A percentile compares a stretch with the other conserved stretches of the same genome.
phyloP scores from a whole-genome alignment of 2,113 vertebrate genomes.

The Hippotragus niger region DNA sequence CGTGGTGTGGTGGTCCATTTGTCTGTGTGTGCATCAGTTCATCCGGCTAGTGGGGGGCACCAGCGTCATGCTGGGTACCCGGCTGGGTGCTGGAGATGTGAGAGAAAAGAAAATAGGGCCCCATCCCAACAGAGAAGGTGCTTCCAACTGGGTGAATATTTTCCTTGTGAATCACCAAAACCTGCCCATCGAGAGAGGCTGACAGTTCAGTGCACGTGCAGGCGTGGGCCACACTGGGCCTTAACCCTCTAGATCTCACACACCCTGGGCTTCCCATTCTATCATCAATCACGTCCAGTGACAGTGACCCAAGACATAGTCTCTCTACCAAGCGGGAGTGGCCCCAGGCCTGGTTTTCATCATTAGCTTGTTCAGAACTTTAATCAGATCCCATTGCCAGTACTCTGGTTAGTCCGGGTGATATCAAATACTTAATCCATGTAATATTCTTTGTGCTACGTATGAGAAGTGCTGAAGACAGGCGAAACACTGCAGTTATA shows the following conservation, averaged over 20 bases:
- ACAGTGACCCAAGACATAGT: background rate
- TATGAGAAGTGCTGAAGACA: accelerated
- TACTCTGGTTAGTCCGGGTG: background rate
- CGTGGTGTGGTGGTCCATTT: accelerated
- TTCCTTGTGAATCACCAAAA: background rate
- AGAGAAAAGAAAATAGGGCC: background rate
- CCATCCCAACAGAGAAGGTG: accelerated
- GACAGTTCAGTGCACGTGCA: accelerated
- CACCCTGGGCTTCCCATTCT: background rate
- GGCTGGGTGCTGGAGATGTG: background rate
- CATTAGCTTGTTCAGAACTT: background rate
- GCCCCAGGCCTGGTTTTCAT: accelerated
- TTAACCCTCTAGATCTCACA: accelerated
- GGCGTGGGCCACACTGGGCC: accelerated
- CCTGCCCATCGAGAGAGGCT: background rate
- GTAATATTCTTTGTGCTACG: accelerated
- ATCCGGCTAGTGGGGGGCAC: accelerated
- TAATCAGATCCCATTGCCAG: accelerated
- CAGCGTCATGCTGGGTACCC: accelerated
- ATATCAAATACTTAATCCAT: accelerated
- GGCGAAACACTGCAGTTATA: accelerated
- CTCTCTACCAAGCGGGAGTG: background rate
- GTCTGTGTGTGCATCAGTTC: accelerated
- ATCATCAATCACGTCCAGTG: accelerated
- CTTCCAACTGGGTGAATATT: accelerated